phyloP scores from a whole-genome alignment of 2,797 vertebrate species.

The Brachyalestes nurse region DNA sequence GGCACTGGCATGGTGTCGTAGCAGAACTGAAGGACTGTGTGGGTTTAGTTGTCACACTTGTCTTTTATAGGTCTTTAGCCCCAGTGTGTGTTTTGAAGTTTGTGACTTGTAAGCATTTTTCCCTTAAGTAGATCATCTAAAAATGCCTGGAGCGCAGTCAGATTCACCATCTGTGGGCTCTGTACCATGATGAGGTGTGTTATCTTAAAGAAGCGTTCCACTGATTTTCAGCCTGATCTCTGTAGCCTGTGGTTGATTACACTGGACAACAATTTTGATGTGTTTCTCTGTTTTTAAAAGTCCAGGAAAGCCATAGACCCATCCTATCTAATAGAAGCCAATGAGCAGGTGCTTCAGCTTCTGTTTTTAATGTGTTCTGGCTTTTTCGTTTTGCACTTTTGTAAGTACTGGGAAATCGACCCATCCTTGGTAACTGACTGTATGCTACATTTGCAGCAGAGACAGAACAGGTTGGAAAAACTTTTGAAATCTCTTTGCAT shows the following conservation, averaged over 20 bases:
- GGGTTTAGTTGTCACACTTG: not conserved
- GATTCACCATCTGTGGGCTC: slow-evolving; percentile 1
- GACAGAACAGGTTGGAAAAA: not conserved
- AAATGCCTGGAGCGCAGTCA: not conserved
- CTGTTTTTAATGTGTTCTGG: not conserved
- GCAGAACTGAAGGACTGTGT: slow-evolving; percentile 21
- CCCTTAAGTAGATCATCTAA: not conserved
- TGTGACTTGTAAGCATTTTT: not conserved
- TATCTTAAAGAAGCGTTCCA: not conserved
- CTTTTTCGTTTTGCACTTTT: not conserved
- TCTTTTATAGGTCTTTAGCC: not conserved
- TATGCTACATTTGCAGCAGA: not conserved
- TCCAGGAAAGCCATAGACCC: not conserved
- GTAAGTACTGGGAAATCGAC: not conserved
- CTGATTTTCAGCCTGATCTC: not conserved
- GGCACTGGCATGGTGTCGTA: slow-evolving; percentile 49
- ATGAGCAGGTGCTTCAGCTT: not conserved
- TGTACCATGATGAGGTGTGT: not conserved
- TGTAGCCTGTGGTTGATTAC: not conserved
- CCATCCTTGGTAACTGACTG: not conserved
- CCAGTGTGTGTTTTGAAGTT: not conserved
- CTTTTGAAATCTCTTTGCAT: slow-evolving; percentile 3
- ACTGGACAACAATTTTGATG: not conserved
- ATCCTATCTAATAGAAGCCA: not conserved
- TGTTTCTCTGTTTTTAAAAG: not conserved